Evolutionary conservation across 2,888 invertebrate species (phyloP).

Genomic region (Prionchulus punctatus): DNA sequence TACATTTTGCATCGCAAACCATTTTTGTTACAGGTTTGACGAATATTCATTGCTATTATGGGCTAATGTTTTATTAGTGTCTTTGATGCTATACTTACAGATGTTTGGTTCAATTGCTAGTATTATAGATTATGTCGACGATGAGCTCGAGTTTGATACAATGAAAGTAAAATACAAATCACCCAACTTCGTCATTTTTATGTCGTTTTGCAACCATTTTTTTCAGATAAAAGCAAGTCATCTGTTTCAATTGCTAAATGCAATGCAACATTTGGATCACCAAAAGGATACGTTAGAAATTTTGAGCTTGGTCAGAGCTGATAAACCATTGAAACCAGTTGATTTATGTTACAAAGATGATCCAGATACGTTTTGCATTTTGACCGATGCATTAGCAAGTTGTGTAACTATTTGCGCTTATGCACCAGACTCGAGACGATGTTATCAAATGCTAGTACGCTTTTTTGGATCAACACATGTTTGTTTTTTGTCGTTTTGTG

Average conservation of each 20-base stretch:
- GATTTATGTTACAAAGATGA: conserved; percentile 99
- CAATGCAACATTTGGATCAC: conserved; percentile 61
- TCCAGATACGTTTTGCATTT: conserved; percentile 82
- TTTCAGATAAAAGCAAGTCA: conserved; percentile 14
- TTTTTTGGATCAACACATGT: conserved; percentile 5
- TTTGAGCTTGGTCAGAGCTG: conserved; percentile 39
- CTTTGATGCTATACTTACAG: conserved; percentile 20
- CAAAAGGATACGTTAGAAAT: conserved; percentile 36
- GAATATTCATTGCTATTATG: too few species aligned
- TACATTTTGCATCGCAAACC: conserved; percentile 94
- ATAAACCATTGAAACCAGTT: conserved; percentile 65
- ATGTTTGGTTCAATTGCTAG: conserved; percentile 98
- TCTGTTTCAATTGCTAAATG: conserved; percentile 70
- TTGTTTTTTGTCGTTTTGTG: neutral
- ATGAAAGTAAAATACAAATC: conserved; percentile 51
- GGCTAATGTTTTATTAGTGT: conserved; percentile 3
- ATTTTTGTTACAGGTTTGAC: conserved; percentile 63
- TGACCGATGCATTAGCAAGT: conserved; percentile 82
- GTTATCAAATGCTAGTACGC: conserved; percentile 49
- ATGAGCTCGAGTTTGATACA: conserved; percentile 64
- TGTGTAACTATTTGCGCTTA: conserved; percentile 98
- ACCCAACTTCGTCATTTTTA: neutral
- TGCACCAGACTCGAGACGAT: conserved; percentile 68
- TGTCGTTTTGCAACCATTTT: neutral
- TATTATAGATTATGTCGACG: conserved; percentile 56